These are phyloP conservation scores for Narcine bancroftii DNA, from an alignment of 2,113 vertebrate genomes.

Conservation along the genomic window DNA sequence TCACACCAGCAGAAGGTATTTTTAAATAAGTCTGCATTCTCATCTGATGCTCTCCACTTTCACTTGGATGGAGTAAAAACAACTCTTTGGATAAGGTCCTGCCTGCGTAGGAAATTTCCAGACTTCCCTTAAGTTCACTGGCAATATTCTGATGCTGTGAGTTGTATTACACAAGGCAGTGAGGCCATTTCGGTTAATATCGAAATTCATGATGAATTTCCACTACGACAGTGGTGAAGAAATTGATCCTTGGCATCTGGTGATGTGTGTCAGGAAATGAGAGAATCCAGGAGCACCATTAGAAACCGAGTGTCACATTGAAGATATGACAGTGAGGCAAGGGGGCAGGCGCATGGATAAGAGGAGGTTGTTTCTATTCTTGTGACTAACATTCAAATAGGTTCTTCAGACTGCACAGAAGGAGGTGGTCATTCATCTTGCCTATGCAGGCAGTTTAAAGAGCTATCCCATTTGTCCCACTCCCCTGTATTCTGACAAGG, in stretches of 20 bases:
- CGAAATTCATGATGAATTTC: background rate
- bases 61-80: background rate
- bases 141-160: background rate
- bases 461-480: no score
- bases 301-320: background rate
- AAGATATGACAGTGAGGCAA: background rate
- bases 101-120: background rate
- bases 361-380: background rate
- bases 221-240: background rate
- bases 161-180: background rate
- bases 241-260: background rate
- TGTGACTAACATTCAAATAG: background rate
- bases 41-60: constrained; percentile 39
- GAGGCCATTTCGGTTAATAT: background rate
- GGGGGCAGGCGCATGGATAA: background rate
- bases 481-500: no score
- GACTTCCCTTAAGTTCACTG: background rate
- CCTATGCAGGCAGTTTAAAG: no score
- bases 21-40: constrained; percentile 53
- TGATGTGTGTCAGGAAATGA: background rate
- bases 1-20: constrained; percentile 64
- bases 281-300: background rate
- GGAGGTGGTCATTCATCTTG: no score
- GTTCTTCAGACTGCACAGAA: background rate
- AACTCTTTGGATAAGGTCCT: background rate